Evolutionary conservation across 2,888 invertebrate species (phyloP), one percentile per base, ranked within the genome.

Genomic region (Tenodera sinensis): DNA sequence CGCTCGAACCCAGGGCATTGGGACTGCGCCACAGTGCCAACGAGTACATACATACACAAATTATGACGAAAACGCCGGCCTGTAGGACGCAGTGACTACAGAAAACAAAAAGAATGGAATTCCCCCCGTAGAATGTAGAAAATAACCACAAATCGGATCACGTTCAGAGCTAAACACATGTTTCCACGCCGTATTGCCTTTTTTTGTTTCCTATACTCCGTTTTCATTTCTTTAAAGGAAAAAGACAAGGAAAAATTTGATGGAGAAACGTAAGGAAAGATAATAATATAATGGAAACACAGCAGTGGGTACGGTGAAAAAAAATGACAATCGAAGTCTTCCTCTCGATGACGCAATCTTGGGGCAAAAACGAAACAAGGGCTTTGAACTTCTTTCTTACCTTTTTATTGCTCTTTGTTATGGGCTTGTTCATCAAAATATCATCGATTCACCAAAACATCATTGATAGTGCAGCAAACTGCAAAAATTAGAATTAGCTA

Each of bases 111-210:
- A 71, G 6, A 71, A 15, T 15, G 25, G 25, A 71, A 15, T 54
- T 20, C 20, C 15, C 54, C 54, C 15, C 54, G 54, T 54, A 15
- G 54, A 54, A 87, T 34, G 83, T 83, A 87, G 87, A 87, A 87
- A 87, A 87, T 87, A 88, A 83, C 88, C 85, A 82, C 42, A 88
- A 88, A 88, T 88, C 34, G 88, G 87, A 88, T 88, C 89, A 89
- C 89, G 89, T 89, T 86, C 89, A 30, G 28, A 25, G 34, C 7
- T 88, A 89, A 89, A 89, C 89, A 89, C 84, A 88, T 87, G 89
- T 84, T 88, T 89, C 83, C 87, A 71, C 54, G 25, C 47, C n/a
- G 27, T 85, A 42, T 42, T 42, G 27, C 25, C 42, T 85, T 47
- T 85, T 30, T 85, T 88, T 81, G 81, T 88, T 42, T 25, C 12